Percentiles rank a stretch among this genome's conserved stretches.
These are phyloP conservation scores for Heterotilapia buettikoferi DNA, from an alignment of 2,113 vertebrate species.

Conservation along the genomic window DNA sequence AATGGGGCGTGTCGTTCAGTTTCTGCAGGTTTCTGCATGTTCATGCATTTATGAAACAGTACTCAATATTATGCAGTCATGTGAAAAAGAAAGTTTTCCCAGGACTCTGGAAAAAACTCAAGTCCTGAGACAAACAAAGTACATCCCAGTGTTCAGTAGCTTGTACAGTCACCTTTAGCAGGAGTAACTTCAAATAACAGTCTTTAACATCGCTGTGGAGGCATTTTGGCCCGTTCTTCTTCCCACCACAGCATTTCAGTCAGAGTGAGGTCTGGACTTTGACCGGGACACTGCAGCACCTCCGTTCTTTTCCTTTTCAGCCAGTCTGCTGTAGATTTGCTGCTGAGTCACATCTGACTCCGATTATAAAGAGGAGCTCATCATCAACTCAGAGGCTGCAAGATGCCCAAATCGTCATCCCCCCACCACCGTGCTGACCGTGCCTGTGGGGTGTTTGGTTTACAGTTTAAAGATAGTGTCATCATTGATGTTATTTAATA, in stretches of 20 bases:
- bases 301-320: not conserved
- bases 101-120: not conserved
- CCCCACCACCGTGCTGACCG: not conserved
- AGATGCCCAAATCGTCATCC: fast-evolving
- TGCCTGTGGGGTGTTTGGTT: not conserved
- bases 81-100: not conserved
- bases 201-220: fast-evolving
- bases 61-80: fast-evolving
- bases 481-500: not conserved
- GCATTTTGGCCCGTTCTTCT: not conserved
- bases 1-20: not conserved
- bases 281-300: fast-evolving
- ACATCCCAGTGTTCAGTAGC: not conserved
- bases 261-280: not conserved
- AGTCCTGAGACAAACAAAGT: not conserved
- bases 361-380: not conserved
- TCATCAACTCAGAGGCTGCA: fast-evolving
- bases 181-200: not conserved
- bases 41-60: not conserved
- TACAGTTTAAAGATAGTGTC: not conserved
- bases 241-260: not conserved
- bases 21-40: not conserved
- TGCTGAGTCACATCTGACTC: not conserved
- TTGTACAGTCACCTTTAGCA: not conserved
- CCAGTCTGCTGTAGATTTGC: not conserved